These are phyloP conservation scores for Patiria pectinifera DNA, from an alignment of 53 echinoderm and acorn worm genomes.

Conservation along the genomic window DNA sequence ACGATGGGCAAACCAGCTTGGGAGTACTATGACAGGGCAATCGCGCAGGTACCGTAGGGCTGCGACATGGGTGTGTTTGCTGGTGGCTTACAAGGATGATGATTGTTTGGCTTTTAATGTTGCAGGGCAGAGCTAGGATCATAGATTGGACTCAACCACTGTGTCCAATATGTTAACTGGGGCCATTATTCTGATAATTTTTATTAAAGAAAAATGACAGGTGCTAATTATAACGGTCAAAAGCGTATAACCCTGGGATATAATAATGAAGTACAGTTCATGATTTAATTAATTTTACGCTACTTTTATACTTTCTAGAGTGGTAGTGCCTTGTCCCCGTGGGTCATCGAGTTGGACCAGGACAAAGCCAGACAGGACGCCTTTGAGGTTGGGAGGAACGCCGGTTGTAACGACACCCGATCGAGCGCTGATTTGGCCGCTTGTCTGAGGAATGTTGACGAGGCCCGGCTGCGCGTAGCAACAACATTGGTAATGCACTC, in stretches of 20 bases:
- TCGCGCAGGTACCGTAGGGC: slow-evolving; percentile 48
- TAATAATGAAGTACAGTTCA: too few relatives aligned
- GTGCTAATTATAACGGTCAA: too few relatives aligned
- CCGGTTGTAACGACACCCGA: slow-evolving; percentile 56
- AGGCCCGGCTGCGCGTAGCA: slow-evolving; percentile 44
- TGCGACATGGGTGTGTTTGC: not conserved
- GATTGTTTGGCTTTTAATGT: too few relatives aligned
- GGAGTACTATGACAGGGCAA: slow-evolving; percentile 58
- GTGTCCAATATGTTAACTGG: too few relatives aligned
- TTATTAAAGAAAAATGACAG: too few relatives aligned
- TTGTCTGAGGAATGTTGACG: slow-evolving; percentile 63
- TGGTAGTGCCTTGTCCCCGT: slow-evolving; percentile 60
- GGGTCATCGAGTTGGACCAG: slow-evolving; percentile 66
- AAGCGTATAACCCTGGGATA: too few relatives aligned
- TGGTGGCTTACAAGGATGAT: not conserved
- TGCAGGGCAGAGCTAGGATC: too few relatives aligned
- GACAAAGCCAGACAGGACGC: slow-evolving; percentile 65
- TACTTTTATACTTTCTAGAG: slow-evolving; percentile 29
- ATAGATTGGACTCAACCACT: too few relatives aligned
- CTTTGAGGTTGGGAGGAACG: slow-evolving; percentile 52
- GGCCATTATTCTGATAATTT: too few relatives aligned
- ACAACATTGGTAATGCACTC: slow-evolving; percentile 63
- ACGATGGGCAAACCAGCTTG: slow-evolving; percentile 48
- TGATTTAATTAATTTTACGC: too few relatives aligned
- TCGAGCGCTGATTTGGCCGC: slow-evolving; percentile 67